Conservation (phyloP, 2,888 invertebrate species). For the Spodoptera picta region DNA sequence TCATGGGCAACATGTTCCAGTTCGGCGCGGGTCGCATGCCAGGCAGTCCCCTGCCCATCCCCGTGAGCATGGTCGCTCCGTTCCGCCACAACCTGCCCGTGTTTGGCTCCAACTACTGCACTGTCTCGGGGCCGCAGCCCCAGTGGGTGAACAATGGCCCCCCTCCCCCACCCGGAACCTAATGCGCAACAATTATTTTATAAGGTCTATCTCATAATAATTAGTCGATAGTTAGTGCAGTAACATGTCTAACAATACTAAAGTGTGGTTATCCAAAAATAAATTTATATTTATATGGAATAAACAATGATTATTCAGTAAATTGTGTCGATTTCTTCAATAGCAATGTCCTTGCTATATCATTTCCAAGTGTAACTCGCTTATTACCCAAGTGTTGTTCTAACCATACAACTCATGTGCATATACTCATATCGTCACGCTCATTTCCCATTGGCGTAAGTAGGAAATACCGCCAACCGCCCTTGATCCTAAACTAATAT, state of each 20-base stretch:
- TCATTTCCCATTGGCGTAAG: too few relatives aligned
- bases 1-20: slow-evolving; percentile 66
- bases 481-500: too few relatives aligned
- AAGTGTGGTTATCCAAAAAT: slow-evolving; percentile 86
- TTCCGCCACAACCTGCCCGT: slow-evolving; percentile 68
- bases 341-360: too few relatives aligned
- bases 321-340: slow-evolving; percentile 27
- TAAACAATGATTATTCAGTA: slow-evolving; percentile 76
- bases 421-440: too few relatives aligned
- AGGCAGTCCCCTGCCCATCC: slow-evolving; percentile 59
- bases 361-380: too few relatives aligned
- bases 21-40: slow-evolving; percentile 70
- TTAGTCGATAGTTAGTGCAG: slow-evolving; percentile 67
- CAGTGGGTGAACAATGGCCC: slow-evolving; percentile 75
- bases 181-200: slow-evolving; percentile 57
- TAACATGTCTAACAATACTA: slow-evolving; percentile 78
- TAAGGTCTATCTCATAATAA: slow-evolving; percentile 63
- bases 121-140: slow-evolving; percentile 65
- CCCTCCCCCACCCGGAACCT: slow-evolving; percentile 83
- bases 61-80: slow-evolving; percentile 55
- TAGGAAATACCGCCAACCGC: too few relatives aligned
- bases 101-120: slow-evolving; percentile 71
- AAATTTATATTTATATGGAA: slow-evolving; percentile 84
- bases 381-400: too few relatives aligned
- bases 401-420: too few relatives aligned